Conservation (phyloP, 2,113 vertebrate genomes). For the Ovis aries region ARS-UI_Ramb_v3.0 NC_056070.1:60277001-60277500, state of each 20-base stretch:
- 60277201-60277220: neutral
- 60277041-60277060: neutral
- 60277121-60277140: rapidly evolving
- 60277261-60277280: neutral
- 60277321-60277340: neutral
- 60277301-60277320: neutral
- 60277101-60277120: neutral
- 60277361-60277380: neutral
- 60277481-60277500: neutral
- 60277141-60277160: rapidly evolving
- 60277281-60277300: neutral
- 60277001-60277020: neutral
- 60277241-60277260: neutral
- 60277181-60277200: rapidly evolving
- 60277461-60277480: neutral
- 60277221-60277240: neutral
- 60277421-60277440: neutral
- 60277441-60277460: neutral
- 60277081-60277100: neutral
- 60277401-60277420: neutral
- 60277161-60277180: rapidly evolving
- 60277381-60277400: neutral
- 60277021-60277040: rapidly evolving
- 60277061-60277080: rapidly evolving
- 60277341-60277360: neutral